A percentile compares a stretch with the other conserved stretches of the same genome.
These are phyloP conservation scores for Oceanodroma leucorhoa DNA, from an alignment of 2,797 vertebrate genomes.

Conservation along the genomic window DNA sequence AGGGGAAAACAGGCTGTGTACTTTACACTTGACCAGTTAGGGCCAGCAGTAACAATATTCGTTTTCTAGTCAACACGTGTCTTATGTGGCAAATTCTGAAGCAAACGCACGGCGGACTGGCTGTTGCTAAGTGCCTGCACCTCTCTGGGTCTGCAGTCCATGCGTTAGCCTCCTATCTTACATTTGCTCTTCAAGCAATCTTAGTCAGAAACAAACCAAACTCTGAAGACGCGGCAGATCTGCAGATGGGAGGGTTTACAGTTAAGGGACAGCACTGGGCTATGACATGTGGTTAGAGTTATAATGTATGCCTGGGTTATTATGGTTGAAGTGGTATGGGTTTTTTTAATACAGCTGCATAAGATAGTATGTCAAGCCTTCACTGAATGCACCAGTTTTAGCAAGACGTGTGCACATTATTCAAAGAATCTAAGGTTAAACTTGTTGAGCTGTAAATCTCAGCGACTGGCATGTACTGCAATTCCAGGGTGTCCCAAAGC, in stretches of 20 bases:
- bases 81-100: not conserved
- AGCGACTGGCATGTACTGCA: not conserved
- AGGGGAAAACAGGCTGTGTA: not conserved
- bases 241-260: slow-evolving; percentile 42
- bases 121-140: not conserved
- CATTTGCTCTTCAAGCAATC: not conserved
- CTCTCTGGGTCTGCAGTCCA: not conserved
- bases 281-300: slow-evolving; percentile 50
- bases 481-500: not conserved
- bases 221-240: not conserved
- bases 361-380: not conserved
- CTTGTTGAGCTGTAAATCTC: slow-evolving; percentile 32
- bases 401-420: not conserved
- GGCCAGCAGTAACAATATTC: not conserved
- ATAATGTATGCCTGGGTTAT: not conserved
- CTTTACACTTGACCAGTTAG: not conserved
- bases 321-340: not conserved
- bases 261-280: slow-evolving; percentile 42
- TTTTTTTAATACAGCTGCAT: slow-evolving; percentile 14
- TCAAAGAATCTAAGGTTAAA: slow-evolving; percentile 34
- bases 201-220: not conserved
- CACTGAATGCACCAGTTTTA: slow-evolving; percentile 9
- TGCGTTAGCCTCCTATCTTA: fast-evolving
- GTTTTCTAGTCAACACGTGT: not conserved
- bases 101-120: fast-evolving